These are phyloP conservation scores for Nemurella pictetii DNA, from an alignment of 2,888 invertebrate genomes.

Conservation along the genomic window DNA sequence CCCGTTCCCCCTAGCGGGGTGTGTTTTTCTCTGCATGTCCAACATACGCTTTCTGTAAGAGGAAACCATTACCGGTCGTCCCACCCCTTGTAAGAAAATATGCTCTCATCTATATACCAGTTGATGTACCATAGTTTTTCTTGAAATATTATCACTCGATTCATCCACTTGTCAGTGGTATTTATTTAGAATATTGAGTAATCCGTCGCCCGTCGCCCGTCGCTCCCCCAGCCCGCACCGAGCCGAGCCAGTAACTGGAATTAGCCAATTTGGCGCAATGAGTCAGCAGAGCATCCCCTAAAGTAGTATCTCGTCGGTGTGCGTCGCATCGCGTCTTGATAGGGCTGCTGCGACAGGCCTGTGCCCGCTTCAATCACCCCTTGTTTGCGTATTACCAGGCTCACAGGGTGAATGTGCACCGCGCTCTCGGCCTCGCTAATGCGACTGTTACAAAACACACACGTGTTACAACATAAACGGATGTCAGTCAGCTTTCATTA, in stretches of 20 bases:
- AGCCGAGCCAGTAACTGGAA: background rate
- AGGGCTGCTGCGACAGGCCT: background rate
- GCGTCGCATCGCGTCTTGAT: background rate
- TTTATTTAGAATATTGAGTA: conserved; percentile 13
- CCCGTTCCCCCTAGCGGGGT: background rate
- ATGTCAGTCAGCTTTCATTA: background rate
- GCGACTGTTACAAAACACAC: background rate
- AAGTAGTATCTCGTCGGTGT: background rate
- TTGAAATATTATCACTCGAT: conserved; percentile 28
- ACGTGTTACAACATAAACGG: background rate
- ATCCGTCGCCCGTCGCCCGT: background rate
- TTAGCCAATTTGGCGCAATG: conserved; percentile 35
- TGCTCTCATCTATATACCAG: background rate
- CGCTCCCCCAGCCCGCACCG: background rate
- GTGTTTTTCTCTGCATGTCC: background rate
- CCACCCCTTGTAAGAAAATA: conserved; percentile 18
- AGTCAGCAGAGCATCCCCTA: conserved; percentile 22
- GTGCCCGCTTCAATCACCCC: background rate
- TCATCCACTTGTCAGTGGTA: conserved; percentile 29
- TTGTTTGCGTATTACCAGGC: conserved; percentile 30
- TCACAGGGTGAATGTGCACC: conserved; percentile 13
- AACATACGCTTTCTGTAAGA: background rate
- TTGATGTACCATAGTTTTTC: background rate
- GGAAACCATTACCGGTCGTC: background rate
- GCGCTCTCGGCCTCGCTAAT: background rate